Percentiles rank a stretch among this genome's conserved stretches.
Evolutionary conservation across 2,888 invertebrate genomes (phyloP).

Genomic region (Tenthredo mesomela): DNA sequence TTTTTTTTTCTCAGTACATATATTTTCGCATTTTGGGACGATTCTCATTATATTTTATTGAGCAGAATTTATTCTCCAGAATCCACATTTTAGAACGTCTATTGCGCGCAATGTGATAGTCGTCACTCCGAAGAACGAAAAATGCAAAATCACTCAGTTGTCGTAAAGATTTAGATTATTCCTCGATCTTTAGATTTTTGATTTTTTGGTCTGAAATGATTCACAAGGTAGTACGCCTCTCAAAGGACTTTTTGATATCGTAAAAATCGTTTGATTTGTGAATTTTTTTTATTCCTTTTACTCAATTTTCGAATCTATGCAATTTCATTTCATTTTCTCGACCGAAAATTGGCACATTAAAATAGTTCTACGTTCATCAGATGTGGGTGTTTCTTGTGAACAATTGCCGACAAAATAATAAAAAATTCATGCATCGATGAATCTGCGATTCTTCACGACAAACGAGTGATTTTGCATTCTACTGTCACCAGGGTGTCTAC

Average conservation of each 20-base stretch:
- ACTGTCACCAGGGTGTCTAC: background rate
- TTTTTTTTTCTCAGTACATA: background rate
- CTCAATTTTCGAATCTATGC: background rate
- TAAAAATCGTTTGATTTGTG: background rate
- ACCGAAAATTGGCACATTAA: background rate
- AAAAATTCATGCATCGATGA: background rate
- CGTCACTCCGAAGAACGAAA: background rate
- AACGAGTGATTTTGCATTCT: background rate
- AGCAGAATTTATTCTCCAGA: background rate
- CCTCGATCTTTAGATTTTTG: background rate
- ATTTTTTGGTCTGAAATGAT: background rate
- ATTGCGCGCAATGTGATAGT: too few species aligned
- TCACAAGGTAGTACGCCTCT: background rate
- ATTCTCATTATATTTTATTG: background rate
- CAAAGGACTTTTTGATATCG: background rate
- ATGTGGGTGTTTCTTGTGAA: background rate
- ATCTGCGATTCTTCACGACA: background rate
- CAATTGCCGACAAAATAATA: background rate
- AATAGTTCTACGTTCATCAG: too few species aligned
- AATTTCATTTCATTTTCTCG: background rate
- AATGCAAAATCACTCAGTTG: background rate
- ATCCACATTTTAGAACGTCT: background rate
- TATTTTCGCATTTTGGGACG: background rate
- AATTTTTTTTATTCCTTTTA: background rate
- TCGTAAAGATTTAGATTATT: too few species aligned